These are phyloP conservation scores for Acrocephalus scirpaceus DNA, from an alignment of 2,797 vertebrate species.

Conservation along the genomic window DNA sequence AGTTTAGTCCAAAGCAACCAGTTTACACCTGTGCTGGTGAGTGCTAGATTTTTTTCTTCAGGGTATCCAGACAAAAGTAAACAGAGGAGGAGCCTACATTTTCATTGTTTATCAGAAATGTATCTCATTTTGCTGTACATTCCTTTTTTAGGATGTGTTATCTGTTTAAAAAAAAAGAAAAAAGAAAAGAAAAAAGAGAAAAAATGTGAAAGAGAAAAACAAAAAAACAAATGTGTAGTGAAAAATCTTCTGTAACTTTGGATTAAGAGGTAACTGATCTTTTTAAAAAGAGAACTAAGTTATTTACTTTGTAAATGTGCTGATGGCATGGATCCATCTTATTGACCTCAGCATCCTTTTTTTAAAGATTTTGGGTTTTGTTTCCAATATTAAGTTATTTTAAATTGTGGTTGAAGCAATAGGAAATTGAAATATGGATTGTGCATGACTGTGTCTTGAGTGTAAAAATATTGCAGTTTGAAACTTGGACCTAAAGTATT, in stretches of 20 bases:
- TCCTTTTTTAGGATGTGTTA: conserved; percentile 90
- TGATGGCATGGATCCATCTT: conserved; percentile 82
- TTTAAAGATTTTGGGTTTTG: conserved; percentile 58
- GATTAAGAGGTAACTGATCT: conserved; percentile 85
- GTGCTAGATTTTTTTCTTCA: conserved; percentile 46
- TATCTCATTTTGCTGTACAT: conserved; percentile 86
- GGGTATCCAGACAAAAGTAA: conserved; percentile 57
- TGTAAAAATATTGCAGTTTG: conserved; percentile 97
- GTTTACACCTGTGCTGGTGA: neutral
- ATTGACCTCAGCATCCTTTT: conserved; percentile 84
- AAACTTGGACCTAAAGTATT: conserved; percentile 94
- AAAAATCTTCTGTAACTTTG: conserved; percentile 93
- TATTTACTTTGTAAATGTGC: conserved; percentile 93
- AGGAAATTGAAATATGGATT: conserved; percentile 98
- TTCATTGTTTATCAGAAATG: conserved; percentile 78
- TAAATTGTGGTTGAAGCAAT: conserved; percentile 99
- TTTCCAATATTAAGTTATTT: conserved; percentile 87
- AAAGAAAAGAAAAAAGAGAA: neutral
- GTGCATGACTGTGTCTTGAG: conserved; percentile 99
- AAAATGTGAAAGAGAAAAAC: conserved; percentile 15
- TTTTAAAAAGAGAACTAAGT: conserved; percentile 80
- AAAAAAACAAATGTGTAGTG: conserved; percentile 88
- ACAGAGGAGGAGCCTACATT: conserved; percentile 71
- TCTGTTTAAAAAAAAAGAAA: conserved; percentile 82
- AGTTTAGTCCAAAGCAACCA: conserved; percentile 25